Evolutionary conservation across 1,140 invertebrate genomes (phyloP).

Genomic region (Drosophila funebris): DNA sequence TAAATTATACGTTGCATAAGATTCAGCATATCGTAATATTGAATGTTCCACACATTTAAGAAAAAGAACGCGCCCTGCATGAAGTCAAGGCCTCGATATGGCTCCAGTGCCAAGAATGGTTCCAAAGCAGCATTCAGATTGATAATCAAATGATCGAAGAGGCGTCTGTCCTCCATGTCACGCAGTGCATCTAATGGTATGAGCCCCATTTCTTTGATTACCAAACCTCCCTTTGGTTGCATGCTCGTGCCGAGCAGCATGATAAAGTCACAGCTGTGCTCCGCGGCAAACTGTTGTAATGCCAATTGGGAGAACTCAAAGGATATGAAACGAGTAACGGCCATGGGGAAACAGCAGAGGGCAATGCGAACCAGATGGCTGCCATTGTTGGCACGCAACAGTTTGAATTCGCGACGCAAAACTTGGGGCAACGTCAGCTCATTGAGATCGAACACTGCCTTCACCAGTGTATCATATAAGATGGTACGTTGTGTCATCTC

Average conservation of each 20-base stretch:
- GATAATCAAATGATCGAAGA: constrained; percentile 55
- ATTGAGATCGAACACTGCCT: constrained; percentile 85
- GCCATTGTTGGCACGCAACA: constrained; percentile 84
- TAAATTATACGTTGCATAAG: constrained; percentile 35
- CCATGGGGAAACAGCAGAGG: constrained; percentile 85
- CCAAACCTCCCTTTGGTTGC: not conserved
- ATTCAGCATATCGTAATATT: constrained; percentile 22
- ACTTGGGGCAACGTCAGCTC: constrained; percentile 78
- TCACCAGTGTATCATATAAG: constrained; percentile 84
- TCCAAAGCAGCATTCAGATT: constrained; percentile 32
- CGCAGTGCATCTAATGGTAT: constrained; percentile 62
- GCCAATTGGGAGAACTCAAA: constrained; percentile 78
- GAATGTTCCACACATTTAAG: constrained; percentile 22
- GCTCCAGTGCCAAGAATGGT: constrained; percentile 32
- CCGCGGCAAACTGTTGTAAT: constrained; percentile 84
- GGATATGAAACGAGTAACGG: constrained; percentile 85
- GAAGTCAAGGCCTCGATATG: constrained; percentile 53
- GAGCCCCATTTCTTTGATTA: constrained; percentile 33
- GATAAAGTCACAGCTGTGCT: constrained; percentile 78
- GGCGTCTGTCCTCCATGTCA: constrained; percentile 70
- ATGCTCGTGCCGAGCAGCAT: constrained; percentile 84
- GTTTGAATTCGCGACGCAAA: constrained; percentile 84
- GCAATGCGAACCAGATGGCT: constrained; percentile 86
- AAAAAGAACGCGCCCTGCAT: constrained; percentile 80
- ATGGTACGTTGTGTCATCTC: constrained; percentile 58